phyloP scores from a whole-genome alignment of 2,113 vertebrate genomes.

The Colistium nudipinnis region DNA sequence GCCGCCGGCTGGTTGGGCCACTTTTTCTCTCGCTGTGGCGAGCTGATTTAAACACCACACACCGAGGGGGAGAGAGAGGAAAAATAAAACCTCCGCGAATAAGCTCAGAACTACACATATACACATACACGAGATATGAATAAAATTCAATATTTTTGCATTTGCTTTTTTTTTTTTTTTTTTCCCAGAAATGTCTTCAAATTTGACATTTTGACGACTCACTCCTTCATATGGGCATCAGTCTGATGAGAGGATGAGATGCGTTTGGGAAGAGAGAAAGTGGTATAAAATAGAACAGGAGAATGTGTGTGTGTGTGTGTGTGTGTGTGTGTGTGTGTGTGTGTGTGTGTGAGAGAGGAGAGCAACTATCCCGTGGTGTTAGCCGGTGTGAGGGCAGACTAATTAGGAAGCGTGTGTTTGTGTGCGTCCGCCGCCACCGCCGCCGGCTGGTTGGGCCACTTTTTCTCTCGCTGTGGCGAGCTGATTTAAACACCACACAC shows the following conservation, averaged over 20 bases:
- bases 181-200: not conserved
- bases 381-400: constrained; percentile 62
- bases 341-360: constrained; percentile 32
- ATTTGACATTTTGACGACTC: not conserved
- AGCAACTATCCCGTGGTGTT: constrained; percentile 50
- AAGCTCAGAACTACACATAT: constrained; percentile 12
- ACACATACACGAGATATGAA: not conserved
- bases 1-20: constrained; percentile 55
- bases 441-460: constrained; percentile 58
- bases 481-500: constrained; percentile 57
- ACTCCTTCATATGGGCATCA: not conserved
- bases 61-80: constrained; percentile 1
- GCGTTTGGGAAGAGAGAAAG: no score
- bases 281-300: constrained; percentile 43
- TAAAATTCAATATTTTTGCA: not conserved
- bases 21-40: constrained; percentile 53
- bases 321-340: no score
- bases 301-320: not conserved
- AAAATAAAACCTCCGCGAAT: no score
- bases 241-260: not conserved
- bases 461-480: constrained; percentile 44
- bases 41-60: constrained; percentile 57
- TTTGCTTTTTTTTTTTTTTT: not conserved
- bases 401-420: constrained; percentile 68
- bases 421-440: no score